Percentiles rank a stretch among this genome's conserved stretches.
phyloP scores from a whole-genome alignment of 1,140 invertebrate genomes.

The Ladona fulva region DNA sequence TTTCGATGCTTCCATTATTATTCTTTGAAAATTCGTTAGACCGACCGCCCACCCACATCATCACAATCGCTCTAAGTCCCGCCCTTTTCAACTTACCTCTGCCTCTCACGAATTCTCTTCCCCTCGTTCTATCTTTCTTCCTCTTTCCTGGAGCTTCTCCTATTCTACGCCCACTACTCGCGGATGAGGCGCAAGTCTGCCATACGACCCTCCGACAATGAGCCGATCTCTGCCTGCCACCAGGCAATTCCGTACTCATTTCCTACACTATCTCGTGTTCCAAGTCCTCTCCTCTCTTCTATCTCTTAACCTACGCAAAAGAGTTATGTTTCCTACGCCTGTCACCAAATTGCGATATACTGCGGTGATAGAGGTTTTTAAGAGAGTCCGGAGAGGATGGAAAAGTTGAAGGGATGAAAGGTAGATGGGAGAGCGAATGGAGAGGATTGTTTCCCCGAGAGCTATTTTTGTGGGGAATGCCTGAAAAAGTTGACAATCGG shows the following conservation, averaged over 20 bases:
- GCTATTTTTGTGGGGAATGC: neutral
- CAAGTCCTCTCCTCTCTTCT: neutral
- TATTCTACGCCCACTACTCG: no score
- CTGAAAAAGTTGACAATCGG: neutral
- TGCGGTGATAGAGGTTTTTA: neutral
- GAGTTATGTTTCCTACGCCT: neutral
- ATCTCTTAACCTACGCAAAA: neutral
- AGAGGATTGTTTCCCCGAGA: neutral
- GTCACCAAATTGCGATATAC: slow-evolving; percentile 9
- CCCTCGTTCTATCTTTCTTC: no score
- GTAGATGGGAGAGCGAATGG: neutral
- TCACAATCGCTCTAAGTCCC: neutral
- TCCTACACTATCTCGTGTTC: no score
- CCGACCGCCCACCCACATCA: neutral
- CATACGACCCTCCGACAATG: neutral
- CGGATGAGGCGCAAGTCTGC: no score
- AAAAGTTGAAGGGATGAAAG: neutral
- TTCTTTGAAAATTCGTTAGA: neutral
- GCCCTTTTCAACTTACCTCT: neutral
- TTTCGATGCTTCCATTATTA: neutral
- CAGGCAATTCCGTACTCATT: neutral
- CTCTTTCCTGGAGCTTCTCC: no score
- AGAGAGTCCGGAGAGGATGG: neutral
- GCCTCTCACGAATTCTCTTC: neutral
- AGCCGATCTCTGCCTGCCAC: neutral